Evolutionary conservation across 2,888 invertebrate species (phyloP).

Genomic region (Minunthozetes semirufus): DNA sequence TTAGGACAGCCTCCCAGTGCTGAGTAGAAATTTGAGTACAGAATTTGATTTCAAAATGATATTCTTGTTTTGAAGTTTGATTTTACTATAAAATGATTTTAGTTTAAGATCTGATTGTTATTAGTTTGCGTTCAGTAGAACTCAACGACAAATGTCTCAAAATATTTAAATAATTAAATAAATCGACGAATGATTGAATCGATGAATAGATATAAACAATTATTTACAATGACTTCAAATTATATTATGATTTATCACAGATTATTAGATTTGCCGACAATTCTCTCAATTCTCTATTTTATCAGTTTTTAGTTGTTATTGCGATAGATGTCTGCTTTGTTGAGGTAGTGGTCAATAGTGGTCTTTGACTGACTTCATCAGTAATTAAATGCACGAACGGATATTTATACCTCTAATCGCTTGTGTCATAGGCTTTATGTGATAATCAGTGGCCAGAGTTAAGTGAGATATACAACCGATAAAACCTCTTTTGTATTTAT

Average conservation of each 20-base stretch:
- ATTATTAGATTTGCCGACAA: background rate
- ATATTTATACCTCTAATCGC: slow-evolving; percentile 57
- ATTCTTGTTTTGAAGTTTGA: background rate
- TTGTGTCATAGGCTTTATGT: slow-evolving; percentile 59
- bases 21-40: too few relatives aligned
- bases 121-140: slow-evolving; percentile 18
- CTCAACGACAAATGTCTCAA: slow-evolving; percentile 17
- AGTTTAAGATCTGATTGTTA: slow-evolving; percentile 4
- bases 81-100: slow-evolving; percentile 1
- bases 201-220: background rate
- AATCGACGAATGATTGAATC: background rate
- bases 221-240: background rate
- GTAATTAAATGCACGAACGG: slow-evolving; percentile 46
- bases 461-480: slow-evolving; percentile 76
- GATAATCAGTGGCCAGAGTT: slow-evolving; percentile 69
- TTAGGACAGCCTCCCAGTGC: background rate
- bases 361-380: slow-evolving; percentile 2
- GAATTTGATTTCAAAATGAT: background rate
- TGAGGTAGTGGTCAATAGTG: slow-evolving; percentile 19
- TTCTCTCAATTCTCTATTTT: too few relatives aligned
- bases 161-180: background rate
- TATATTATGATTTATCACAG: background rate
- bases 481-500: slow-evolving; percentile 65
- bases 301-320: background rate
- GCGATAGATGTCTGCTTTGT: slow-evolving; percentile 7